These are phyloP conservation scores for Menidia beryllina DNA, from an alignment of 2,113 vertebrate genomes.

Conservation along the genomic window DNA sequence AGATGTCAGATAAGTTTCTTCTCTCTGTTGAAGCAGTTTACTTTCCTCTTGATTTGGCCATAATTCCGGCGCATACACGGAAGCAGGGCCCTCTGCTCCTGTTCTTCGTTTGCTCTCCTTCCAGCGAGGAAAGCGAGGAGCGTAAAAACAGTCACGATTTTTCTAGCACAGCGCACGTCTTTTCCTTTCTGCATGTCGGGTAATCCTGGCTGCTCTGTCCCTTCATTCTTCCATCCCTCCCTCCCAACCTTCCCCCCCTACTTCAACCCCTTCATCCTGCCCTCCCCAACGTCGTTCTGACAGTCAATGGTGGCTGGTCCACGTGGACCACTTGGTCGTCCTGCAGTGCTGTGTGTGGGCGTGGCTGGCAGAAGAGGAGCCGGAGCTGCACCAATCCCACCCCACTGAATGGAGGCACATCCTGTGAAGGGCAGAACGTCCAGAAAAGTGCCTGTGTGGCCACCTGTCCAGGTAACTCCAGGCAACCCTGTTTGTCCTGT, in stretches of 20 bases:
- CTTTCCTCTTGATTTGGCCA: conserved; percentile 48
- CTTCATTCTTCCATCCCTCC: conserved; percentile 72
- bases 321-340: conserved; percentile 98
- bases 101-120: conserved; percentile 48
- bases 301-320: conserved; percentile 98
- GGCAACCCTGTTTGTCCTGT: conserved; percentile 73
- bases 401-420: conserved; percentile 96
- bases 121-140: conserved; percentile 45
- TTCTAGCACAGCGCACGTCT: conserved; percentile 52
- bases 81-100: conserved; percentile 44
- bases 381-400: conserved; percentile 98
- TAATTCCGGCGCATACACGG: conserved; percentile 44
- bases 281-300: conserved; percentile 55
- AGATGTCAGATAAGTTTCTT: conserved; percentile 43
- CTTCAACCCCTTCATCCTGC: conserved; percentile 20
- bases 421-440: conserved; percentile 98
- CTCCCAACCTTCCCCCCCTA: conserved; percentile 21
- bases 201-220: conserved; percentile 86
- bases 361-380: conserved; percentile 99
- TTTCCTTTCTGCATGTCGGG: conserved; percentile 79
- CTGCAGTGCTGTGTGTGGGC: conserved; percentile 96
- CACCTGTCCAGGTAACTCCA: conserved; percentile 92
- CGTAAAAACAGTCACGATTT: conserved; percentile 63
- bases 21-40: conserved; percentile 59
- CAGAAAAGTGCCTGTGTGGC: conserved; percentile 99